Evolutionary conservation across 2,113 vertebrate species (phyloP).

Genomic region (Gadus chalcogrammus): DNA sequence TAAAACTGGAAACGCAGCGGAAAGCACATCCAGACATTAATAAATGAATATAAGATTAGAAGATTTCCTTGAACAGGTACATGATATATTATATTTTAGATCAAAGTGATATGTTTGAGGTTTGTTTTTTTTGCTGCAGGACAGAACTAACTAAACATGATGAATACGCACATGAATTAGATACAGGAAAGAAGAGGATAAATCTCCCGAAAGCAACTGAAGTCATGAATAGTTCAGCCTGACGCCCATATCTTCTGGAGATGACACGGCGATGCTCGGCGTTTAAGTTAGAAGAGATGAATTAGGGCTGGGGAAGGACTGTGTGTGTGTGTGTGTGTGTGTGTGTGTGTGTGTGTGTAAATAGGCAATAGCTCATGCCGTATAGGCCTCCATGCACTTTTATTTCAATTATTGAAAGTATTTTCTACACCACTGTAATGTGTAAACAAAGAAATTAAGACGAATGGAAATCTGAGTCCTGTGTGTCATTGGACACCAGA

Average conservation of each 20-base stretch:
- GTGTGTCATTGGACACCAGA: too few relatives aligned
- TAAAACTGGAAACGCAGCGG: constrained; percentile 56
- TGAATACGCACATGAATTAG: constrained; percentile 23
- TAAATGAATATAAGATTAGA: constrained; percentile 37
- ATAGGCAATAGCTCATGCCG: too few relatives aligned
- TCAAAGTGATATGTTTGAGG: constrained; percentile 35
- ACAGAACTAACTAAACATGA: constrained; percentile 47
- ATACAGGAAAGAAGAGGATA: constrained; percentile 24
- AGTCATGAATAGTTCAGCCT: constrained; percentile 32
- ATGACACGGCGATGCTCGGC: neutral
- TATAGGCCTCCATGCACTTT: too few relatives aligned
- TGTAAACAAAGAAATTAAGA: too few relatives aligned
- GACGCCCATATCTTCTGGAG: constrained; percentile 9
- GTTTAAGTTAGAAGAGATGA: constrained; percentile 7
- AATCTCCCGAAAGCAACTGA: constrained; percentile 44
- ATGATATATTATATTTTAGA: constrained; percentile 53
- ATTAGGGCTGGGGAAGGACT: neutral
- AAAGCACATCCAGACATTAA: constrained; percentile 51
- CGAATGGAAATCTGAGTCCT: too few relatives aligned
- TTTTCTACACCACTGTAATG: too few relatives aligned
- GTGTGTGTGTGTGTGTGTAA: too few relatives aligned
- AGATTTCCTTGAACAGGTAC: constrained; percentile 10
- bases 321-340: neutral
- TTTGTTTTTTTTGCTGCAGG: constrained; percentile 11
- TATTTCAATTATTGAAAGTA: too few relatives aligned